Evolutionary conservation across 2,888 invertebrate genomes (phyloP).

Genomic region (Trichogramma dendrolimi): DNA sequence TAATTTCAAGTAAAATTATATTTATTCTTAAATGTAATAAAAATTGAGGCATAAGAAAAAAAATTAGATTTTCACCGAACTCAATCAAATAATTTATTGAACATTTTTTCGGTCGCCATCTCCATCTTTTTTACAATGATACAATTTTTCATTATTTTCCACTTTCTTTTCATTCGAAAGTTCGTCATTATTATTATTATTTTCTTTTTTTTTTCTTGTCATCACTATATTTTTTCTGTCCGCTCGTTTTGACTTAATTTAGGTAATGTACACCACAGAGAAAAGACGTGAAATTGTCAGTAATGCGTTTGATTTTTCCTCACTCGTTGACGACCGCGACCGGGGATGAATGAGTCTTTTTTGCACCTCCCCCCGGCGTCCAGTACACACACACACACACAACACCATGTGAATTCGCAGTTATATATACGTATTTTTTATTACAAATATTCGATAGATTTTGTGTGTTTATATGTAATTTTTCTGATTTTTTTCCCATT

Average conservation of each 20-base stretch:
- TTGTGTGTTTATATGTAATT: no score
- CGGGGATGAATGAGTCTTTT: no score
- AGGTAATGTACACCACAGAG: constrained; percentile 23
- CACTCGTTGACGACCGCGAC: no score
- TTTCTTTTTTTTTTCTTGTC: constrained; percentile 13
- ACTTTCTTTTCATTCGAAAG: no score
- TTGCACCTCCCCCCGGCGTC: no score
- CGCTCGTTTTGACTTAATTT: not conserved
- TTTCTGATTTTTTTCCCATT: no score
- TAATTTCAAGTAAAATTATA: not conserved
- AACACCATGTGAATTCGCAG: no score
- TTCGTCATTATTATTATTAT: no score
- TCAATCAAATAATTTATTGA: constrained; percentile 45
- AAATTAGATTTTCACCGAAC: constrained; percentile 24
- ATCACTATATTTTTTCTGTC: not conserved
- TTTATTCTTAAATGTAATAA: not conserved
- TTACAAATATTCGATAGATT: no score
- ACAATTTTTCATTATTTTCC: constrained; percentile 29
- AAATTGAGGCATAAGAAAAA: not conserved
- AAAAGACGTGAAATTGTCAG: constrained; percentile 19
- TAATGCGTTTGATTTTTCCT: not conserved
- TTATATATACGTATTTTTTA: no score
- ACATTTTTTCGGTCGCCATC: constrained; percentile 36
- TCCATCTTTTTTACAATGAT: constrained; percentile 41
- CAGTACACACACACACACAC: no score